These are phyloP conservation scores for Ciona savignyi DNA, from an alignment of 23 tunicate species.

Conservation along the genomic window DNA sequence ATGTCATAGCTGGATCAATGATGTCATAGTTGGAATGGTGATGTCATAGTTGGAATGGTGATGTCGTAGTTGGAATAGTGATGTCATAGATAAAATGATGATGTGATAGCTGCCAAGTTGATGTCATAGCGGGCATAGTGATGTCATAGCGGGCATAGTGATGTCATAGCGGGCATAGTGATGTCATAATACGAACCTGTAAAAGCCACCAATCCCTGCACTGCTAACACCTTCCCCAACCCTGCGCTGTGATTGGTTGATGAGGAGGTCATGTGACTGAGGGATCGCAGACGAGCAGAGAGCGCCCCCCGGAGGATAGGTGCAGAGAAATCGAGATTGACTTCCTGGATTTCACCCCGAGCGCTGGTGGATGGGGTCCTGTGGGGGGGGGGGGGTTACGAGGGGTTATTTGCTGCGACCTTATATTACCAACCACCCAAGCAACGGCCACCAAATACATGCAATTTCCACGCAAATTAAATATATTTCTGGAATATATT, in stretches of 20 bases:
- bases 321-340: constrained; percentile 62
- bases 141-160: background rate
- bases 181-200: constrained; percentile 20
- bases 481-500: too few relatives aligned
- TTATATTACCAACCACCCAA: too few relatives aligned
- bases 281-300: constrained; percentile 60
- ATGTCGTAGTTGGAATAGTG: background rate
- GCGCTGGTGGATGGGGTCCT: background rate
- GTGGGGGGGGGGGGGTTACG: background rate
- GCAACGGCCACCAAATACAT: too few relatives aligned
- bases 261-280: constrained; percentile 11
- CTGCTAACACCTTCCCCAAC: background rate
- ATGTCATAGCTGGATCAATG: background rate
- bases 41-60: background rate
- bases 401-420: too few relatives aligned
- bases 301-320: constrained; percentile 63
- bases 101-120: background rate
- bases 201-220: constrained; percentile 24
- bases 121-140: too few relatives aligned
- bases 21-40: background rate
- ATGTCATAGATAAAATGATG: too few relatives aligned
- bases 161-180: too few relatives aligned
- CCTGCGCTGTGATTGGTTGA: too few relatives aligned
- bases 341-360: constrained; percentile 3
- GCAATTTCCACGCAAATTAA: too few relatives aligned